Base-by-base conservation (phyloP, 2,113 vertebrate species). In the Sylvietta virens region DNA sequence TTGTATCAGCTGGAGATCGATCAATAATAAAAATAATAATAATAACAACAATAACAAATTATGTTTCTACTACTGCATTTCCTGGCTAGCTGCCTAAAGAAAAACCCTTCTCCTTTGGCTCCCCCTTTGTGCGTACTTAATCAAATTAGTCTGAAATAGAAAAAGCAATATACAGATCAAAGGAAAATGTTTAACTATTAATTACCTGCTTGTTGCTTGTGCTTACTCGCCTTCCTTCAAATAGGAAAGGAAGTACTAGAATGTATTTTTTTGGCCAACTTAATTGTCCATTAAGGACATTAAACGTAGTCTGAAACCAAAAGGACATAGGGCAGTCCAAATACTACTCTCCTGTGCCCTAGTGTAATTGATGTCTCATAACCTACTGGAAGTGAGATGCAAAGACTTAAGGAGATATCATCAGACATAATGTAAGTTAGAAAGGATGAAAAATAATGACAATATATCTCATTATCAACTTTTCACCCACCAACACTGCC, bases 181-280 rank as follows among this genome's bases (percentile, higher is more conserved):
- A 96, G 33, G 70, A 91, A 97, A 97, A 96, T 89, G 26, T 95
- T 97, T 95, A 96, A 96, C 73, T 91, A 78, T 93, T 92, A 96
- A 95, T 96, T 92, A 95, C 58, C 53, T 67, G 4, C 7, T 70
- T 45, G 37, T 90, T 64, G 95, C 58, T 85, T 85, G 76, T 84
- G 44, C 76, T 92, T 60, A 58, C 39, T 83, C 37, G 48, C 64
- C 15, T 95, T 39, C 16, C 26, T 86, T 90, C 74, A 88, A 81
- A 62, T 8, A 81, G 15, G 30, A 92, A 84, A 88, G 44, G 69
- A 92, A 94, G 5, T 35, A 22, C 53, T 19, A 35, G 44, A 87
- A 13, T 71, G 7, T 1, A n/a, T n/a, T n/a, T 3, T 79, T 93
- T 95, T 77, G 35, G 48, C 19, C 17, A 47, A 15, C 44, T 92